Percentiles rank a stretch among this genome's conserved stretches.
phyloP scores from a whole-genome alignment of 1,140 invertebrate species.

The Eulimnadia texana region DNA sequence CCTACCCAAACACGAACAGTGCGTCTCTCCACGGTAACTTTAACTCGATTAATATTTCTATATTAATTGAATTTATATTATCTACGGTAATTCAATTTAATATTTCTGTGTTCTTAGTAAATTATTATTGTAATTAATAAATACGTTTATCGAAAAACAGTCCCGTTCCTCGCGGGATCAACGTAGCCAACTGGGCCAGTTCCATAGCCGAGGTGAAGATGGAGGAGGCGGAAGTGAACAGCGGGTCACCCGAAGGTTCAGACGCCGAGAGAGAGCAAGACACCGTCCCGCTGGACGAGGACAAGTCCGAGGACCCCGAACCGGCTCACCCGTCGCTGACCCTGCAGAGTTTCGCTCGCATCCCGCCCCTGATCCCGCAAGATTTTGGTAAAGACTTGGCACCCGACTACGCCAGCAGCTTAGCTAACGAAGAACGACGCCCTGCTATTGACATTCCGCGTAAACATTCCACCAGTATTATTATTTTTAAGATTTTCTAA shows the following conservation, averaged over 20 bases:
- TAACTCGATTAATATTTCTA: background rate
- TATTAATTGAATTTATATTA: background rate
- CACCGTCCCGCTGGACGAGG: background rate
- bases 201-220: background rate
- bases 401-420: background rate
- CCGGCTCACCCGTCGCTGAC: background rate
- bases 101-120: background rate
- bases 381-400: background rate
- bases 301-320: background rate
- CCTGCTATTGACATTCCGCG: background rate
- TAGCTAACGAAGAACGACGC: background rate
- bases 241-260: background rate
- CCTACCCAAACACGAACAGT: background rate
- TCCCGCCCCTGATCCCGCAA: background rate
- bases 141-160: background rate
- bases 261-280: background rate
- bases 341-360: constrained; percentile 8
- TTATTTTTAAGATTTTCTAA: too few relatives aligned
- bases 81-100: background rate
- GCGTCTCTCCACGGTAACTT: background rate
- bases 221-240: background rate
- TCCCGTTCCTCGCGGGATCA: background rate
- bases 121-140: background rate
- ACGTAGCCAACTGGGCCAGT: background rate
- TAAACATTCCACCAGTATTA: background rate